Conservation (phyloP, 1,140 invertebrate genomes). For the Drosophila auraria region DNA sequence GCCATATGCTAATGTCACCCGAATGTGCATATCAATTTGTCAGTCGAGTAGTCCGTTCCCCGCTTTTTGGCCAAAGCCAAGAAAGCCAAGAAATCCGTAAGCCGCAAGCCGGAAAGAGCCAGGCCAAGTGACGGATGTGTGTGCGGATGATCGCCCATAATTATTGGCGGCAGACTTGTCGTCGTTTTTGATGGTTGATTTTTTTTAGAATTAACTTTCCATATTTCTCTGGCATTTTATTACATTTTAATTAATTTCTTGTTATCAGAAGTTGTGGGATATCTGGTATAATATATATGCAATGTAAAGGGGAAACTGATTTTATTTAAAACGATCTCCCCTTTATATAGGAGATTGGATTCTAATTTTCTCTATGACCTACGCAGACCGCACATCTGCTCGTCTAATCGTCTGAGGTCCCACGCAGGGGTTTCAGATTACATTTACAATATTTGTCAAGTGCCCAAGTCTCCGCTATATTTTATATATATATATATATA, state of each 20-base stretch:
- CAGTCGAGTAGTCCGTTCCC: background rate
- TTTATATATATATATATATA: too few relatives aligned
- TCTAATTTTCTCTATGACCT: too few relatives aligned
- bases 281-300: too few relatives aligned
- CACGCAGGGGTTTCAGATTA: too few relatives aligned
- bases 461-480: too few relatives aligned
- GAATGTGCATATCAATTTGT: slow-evolving; percentile 55
- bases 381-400: too few relatives aligned
- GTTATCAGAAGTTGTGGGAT: too few relatives aligned
- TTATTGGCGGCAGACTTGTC: slow-evolving; percentile 9
- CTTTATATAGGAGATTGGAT: too few relatives aligned
- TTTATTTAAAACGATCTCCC: too few relatives aligned
- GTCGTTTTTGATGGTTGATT: background rate
- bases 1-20: slow-evolving; percentile 68
- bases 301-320: too few relatives aligned
- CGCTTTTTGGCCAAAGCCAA: slow-evolving; percentile 37
- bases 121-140: slow-evolving; percentile 13
- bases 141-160: slow-evolving; percentile 23
- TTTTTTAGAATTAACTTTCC: slow-evolving; percentile 12
- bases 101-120: slow-evolving; percentile 36
- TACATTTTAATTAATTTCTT: background rate
- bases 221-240: background rate
- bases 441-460: too few relatives aligned
- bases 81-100: slow-evolving; percentile 39
- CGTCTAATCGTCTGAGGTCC: too few relatives aligned